Evolutionary conservation across 2,888 invertebrate genomes (phyloP).

Genomic region (Mesorhabditis spiculigera): DNA sequence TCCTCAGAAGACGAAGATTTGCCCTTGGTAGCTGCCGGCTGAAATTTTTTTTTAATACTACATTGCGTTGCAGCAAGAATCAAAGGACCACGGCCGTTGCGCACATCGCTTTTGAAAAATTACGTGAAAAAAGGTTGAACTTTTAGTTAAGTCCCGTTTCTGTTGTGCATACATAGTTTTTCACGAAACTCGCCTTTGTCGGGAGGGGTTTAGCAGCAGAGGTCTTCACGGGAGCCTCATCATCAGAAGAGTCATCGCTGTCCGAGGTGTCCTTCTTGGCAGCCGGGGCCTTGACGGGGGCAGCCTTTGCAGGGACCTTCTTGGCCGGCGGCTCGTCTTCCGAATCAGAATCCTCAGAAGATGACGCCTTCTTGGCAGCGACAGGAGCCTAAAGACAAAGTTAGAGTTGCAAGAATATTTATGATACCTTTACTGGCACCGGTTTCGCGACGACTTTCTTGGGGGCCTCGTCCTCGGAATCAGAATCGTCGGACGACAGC

Average conservation of each 20-base stretch:
- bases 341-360: conserved; percentile 24
- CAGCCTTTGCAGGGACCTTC: conserved; percentile 19
- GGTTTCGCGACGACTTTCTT: conserved; percentile 11
- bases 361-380: conserved; percentile 27
- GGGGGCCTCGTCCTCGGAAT: conserved; percentile 20
- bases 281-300: conserved; percentile 16
- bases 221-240: conserved; percentile 16
- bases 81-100: neutral
- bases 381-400: conserved; percentile 6
- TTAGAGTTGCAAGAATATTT: neutral
- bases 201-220: conserved; percentile 9
- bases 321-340: conserved; percentile 28
- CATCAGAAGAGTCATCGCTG: conserved; percentile 18
- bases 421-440: neutral
- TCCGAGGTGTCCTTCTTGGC: conserved; percentile 13
- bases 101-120: neutral
- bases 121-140: neutral
- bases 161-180: neutral
- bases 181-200: neutral
- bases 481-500: conserved; percentile 18
- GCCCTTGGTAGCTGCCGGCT: no score
- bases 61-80: conserved; percentile 12
- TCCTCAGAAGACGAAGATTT: conserved; percentile 15
- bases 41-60: no score
- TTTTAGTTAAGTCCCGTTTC: neutral